phyloP scores from a whole-genome alignment of 2,888 invertebrate genomes.

The Pyrgus malvae region DNA sequence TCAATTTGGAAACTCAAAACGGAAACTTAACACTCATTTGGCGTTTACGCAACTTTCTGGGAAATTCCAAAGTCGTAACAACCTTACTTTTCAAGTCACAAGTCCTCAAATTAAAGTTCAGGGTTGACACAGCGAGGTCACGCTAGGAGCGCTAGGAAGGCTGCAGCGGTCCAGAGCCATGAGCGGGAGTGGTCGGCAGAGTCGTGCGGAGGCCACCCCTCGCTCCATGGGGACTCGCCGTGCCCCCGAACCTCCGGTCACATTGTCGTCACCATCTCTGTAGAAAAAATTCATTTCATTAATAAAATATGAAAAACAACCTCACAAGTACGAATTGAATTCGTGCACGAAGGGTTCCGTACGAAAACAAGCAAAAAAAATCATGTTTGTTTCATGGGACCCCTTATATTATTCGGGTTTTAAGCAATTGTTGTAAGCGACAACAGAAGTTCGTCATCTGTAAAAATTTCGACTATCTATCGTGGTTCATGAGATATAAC shows the following conservation, averaged over 20 bases:
- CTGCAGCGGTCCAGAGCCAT: conserved; percentile 29
- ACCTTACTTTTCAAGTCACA: conserved; percentile 15
- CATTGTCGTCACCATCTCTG: conserved; percentile 74
- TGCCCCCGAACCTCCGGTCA: conserved; percentile 66
- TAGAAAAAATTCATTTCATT: background rate
- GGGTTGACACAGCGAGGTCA: conserved; percentile 15
- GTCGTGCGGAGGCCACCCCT: conserved; percentile 60
- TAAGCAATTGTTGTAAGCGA: too few relatives aligned
- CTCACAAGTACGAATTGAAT: too few relatives aligned
- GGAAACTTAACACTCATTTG: conserved; percentile 16
- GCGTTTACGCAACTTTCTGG: conserved; percentile 7
- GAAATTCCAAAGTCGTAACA: conserved; percentile 5
- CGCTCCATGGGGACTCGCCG: conserved; percentile 57
- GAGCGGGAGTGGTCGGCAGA: conserved; percentile 23
- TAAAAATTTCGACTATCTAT: too few relatives aligned
- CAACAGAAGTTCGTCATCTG: too few relatives aligned
- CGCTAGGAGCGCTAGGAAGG: conserved; percentile 30
- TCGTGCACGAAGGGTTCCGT: too few relatives aligned
- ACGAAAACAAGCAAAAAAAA: too few relatives aligned
- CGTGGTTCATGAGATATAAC: too few relatives aligned
- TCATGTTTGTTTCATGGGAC: too few relatives aligned
- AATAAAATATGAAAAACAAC: background rate
- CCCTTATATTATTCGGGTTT: too few relatives aligned
- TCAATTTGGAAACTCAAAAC: conserved; percentile 17
- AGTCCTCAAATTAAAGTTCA: background rate